Evolutionary conservation across 2,113 vertebrate genomes (phyloP).

Genomic region (Notothenia rossii): DNA sequence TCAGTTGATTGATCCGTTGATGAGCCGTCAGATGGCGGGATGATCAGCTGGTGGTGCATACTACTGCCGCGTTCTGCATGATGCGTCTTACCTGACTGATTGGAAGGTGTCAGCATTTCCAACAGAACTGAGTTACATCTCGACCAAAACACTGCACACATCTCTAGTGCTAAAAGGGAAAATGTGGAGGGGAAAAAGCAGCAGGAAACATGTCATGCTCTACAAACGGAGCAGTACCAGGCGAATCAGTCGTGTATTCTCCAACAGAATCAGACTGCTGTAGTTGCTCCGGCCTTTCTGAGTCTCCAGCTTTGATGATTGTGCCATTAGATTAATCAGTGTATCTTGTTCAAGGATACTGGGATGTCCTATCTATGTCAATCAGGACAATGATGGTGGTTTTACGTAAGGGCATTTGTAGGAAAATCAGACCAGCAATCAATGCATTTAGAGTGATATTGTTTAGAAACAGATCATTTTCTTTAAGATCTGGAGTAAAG

Average conservation of each 20-base stretch:
- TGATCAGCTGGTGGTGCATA: neutral
- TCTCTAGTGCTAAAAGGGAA: neutral
- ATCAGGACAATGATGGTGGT: neutral
- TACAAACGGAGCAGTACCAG: neutral
- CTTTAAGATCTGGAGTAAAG: too few species aligned
- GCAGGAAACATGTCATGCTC: neutral
- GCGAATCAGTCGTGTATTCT: too few species aligned
- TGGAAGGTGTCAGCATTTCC: neutral
- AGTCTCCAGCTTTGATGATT: neutral
- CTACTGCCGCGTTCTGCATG: neutral
- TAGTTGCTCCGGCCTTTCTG: too few species aligned
- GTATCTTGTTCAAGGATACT: neutral
- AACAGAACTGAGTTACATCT: neutral
- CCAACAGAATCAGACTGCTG: too few species aligned
- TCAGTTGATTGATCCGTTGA: conserved; percentile 33
- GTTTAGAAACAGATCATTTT: neutral
- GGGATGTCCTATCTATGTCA: neutral
- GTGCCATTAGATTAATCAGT: neutral
- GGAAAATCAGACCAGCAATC: neutral
- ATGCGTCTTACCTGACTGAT: neutral
- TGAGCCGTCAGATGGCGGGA: conserved; percentile 8
- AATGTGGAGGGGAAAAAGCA: neutral
- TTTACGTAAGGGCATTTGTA: neutral
- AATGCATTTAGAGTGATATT: neutral
- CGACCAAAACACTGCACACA: neutral